Percentiles rank a stretch among this genome's conserved stretches.
These are phyloP conservation scores for Dusona sp. DNA, from an alignment of 2,888 invertebrate genomes.

Conservation along the genomic window DNA sequence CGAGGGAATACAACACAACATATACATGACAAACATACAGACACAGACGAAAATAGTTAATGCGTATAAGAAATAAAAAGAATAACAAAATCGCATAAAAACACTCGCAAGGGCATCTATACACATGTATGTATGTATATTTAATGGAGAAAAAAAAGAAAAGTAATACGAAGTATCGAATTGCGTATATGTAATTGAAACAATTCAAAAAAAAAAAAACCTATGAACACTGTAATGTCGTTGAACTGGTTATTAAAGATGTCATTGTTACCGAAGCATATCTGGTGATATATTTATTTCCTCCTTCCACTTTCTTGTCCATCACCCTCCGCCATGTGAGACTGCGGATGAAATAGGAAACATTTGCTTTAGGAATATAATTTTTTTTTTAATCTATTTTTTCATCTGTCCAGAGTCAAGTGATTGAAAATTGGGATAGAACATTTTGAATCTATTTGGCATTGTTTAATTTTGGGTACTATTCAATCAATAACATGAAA, in stretches of 20 bases:
- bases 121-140: conserved; percentile 83
- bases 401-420: background rate
- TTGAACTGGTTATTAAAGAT: conserved; percentile 85
- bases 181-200: conserved; percentile 79
- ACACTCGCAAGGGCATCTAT: conserved; percentile 70
- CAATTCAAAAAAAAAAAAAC: conserved; percentile 65
- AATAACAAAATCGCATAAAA: conserved; percentile 55
- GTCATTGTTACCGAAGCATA: conserved; percentile 84
- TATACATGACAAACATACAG: conserved; percentile 40
- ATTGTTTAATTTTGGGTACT: background rate
- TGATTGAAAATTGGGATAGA: background rate
- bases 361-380: background rate
- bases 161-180: conserved; percentile 78
- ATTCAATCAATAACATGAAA: too few relatives aligned
- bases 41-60: conserved; percentile 58
- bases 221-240: conserved; percentile 77
- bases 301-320: conserved; percentile 16
- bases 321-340: background rate
- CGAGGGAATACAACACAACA: conserved; percentile 52
- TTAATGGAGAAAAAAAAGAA: conserved; percentile 74
- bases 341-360: background rate
- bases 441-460: background rate
- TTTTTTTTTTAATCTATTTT: background rate
- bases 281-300: conserved; percentile 65
- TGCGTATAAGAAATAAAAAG: conserved; percentile 54